Base-by-base conservation (phyloP, 2,888 invertebrate genomes). In the Amphimallon solstitiale region DNA sequence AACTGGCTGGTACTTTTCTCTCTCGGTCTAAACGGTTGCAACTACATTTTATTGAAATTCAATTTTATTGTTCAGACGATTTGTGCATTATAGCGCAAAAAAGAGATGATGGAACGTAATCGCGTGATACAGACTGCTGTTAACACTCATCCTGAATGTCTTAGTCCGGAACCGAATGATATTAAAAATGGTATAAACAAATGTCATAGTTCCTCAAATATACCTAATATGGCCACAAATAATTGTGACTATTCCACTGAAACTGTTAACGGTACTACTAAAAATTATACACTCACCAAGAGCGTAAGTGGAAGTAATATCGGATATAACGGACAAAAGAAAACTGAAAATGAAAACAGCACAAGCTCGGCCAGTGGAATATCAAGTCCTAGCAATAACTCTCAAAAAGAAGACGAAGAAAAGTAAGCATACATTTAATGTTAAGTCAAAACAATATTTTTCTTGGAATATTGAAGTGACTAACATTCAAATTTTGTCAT, bases 311-410 rank as follows among this genome's bases (percentile, higher is more conserved):
- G 81, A 10, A 78, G 77, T 9, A 79, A 81, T 64, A 77, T 81
- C 46, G 72, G 72, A 5, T 76, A 79, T 37, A 75, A 73, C 35
- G 71, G 66, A 10, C 78, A 75, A 40, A 76, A 75, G 10, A 70
- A 68, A 56, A 66, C 68, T 19, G 79, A 78, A 29, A 73, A 73
- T 43, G 80, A 78, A 52, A 75, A 78, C 62, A 81, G 79, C 68
- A 81, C 82, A 2, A 81, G 82, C 71, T 82, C 82, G 1, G 79
- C 81, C 2, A 83, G 83, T 69, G 83, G 79, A 7, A 78, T 84
- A 66, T 83, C 84, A 3, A 81, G 81, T 35, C 83, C 83, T 9
- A 83, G 83, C 70, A 82, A 81, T 68, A 76, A 77, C 66, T 81
- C 82, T 0, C 78, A 79, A 60, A 78, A 79, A 61, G 81, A 81